Evolutionary conservation across 1,140 invertebrate genomes (phyloP), one percentile per base, ranked within the genome.

Genomic region (Drosophila lowei): DNA sequence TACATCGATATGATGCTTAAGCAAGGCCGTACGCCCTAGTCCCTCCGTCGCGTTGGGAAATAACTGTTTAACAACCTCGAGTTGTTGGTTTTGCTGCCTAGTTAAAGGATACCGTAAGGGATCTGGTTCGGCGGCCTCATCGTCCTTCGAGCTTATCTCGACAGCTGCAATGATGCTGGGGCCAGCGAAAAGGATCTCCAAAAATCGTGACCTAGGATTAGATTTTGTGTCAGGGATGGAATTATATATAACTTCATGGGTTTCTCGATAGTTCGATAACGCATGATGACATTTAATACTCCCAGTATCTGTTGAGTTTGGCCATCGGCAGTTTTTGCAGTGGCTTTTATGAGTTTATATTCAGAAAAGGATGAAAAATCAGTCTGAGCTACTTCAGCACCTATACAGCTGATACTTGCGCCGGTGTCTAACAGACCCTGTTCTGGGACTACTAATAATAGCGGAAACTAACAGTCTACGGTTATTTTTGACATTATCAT

Each of bases 381-480:
- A 43, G 23, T 18, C n/a, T n/a, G n/a, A n/a, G n/a, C n/a, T n/a
- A n/a, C n/a, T n/a, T n/a, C 25, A 16, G 63, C 42, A 9, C 63
- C 63, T 21, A 59, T 21, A 23, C 56, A 60, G 23, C 46, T 53
- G 7, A 67, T 60, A 38, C 49, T 67, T 4, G 57, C 57, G 1
- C 64, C 56, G 4, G 49, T 60, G 21, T 67, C 64, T 15, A 67
- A 28, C 11, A 60, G 46, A 16, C 57, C 64, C n/a, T 41, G 46
- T 42, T 60, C 48, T 11, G 28, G 28, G 28, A 8, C 6, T 28
- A 15, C 46, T 53, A 8, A 67, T 60, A 23, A 49, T 67, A 1
- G 57, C 57, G 1, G 6, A 28, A 28, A 8, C 28, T 25, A 7
- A 28, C 25, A 28, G 25, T 28, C 25, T 7, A 28, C 25, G 25